A percentile compares a stretch with the other conserved stretches of the same genome.
These are phyloP conservation scores for Epizoanthus stellaris DNA, from an alignment of 92 coral and sea anemone species.

Conservation along the genomic window DNA sequence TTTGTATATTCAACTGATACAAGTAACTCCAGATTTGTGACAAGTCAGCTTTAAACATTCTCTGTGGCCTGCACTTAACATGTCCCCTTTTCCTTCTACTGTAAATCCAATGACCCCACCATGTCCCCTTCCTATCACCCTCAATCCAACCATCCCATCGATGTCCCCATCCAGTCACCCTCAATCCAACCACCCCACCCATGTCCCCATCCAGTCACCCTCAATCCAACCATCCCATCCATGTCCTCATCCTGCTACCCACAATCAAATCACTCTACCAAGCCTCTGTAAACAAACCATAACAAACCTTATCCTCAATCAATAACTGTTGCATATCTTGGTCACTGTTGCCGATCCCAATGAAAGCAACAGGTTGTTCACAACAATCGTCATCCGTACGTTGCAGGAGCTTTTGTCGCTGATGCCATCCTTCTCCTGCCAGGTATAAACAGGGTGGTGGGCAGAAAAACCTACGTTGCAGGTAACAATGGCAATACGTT, in stretches of 20 bases:
- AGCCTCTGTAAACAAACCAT: not conserved
- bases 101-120: too few relatives aligned
- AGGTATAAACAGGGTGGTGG: constrained; percentile 98
- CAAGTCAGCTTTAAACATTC: too few relatives aligned
- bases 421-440: constrained; percentile 97
- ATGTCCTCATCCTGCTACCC: not conserved
- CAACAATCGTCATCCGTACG: constrained; percentile 81
- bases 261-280: not conserved
- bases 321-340: constrained; percentile 95
- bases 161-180: too few relatives aligned
- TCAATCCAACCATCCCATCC: too few relatives aligned
- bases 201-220: too few relatives aligned
- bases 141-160: too few relatives aligned
- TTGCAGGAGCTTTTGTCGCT: constrained; percentile 72
- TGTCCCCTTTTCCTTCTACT: too few relatives aligned
- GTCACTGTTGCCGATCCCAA: constrained; percentile 96
- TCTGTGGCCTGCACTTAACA: too few relatives aligned
- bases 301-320: constrained; percentile 88
- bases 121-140: too few relatives aligned
- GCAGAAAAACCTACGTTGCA: constrained; percentile 81
- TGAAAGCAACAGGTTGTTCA: constrained; percentile 93
- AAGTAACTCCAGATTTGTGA: too few relatives aligned
- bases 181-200: too few relatives aligned
- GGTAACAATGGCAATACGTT: not conserved
- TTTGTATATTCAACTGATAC: too few relatives aligned